phyloP scores from a whole-genome alignment of 2,113 vertebrate genomes.

The Pollimyrus isidori region DNA sequence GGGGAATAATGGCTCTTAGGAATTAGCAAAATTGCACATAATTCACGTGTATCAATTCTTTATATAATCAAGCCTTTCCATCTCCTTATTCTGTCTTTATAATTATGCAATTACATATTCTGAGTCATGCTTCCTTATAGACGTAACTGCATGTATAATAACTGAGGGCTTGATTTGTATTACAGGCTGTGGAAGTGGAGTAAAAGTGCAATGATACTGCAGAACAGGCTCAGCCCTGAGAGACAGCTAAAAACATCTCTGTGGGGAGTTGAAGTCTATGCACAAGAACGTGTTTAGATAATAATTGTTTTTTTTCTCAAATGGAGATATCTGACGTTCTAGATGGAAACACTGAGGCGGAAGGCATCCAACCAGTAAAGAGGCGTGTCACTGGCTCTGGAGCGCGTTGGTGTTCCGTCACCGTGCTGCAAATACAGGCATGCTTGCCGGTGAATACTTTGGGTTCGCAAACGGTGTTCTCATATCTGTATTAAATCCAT shows the following conservation, averaged over 20 bases:
- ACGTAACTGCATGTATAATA: neutral
- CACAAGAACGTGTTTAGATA: slow-evolving; percentile 16
- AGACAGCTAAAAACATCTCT: slow-evolving; percentile 28
- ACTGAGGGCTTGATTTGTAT: neutral
- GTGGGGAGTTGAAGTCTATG: neutral
- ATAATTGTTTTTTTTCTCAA: slow-evolving; percentile 17
- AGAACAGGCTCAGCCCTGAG: slow-evolving; percentile 12
- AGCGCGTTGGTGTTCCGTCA: neutral
- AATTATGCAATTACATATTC: neutral
- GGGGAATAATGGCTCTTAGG: neutral
- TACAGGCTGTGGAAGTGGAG: neutral
- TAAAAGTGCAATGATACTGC: neutral
- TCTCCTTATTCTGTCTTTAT: neutral
- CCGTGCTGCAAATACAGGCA: neutral
- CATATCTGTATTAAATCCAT: neutral
- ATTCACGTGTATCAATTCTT: neutral
- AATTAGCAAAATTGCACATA: neutral
- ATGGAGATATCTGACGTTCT: neutral
- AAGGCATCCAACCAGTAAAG: neutral
- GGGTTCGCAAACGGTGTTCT: neutral
- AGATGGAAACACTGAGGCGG: neutral
- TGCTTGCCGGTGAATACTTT: neutral
- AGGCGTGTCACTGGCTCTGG: neutral
- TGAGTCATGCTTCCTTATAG: neutral
- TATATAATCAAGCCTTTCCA: neutral